These are phyloP conservation scores for Pachliopta kotzebuea DNA, from an alignment of 2,888 invertebrate species.

Conservation along the genomic window DNA sequence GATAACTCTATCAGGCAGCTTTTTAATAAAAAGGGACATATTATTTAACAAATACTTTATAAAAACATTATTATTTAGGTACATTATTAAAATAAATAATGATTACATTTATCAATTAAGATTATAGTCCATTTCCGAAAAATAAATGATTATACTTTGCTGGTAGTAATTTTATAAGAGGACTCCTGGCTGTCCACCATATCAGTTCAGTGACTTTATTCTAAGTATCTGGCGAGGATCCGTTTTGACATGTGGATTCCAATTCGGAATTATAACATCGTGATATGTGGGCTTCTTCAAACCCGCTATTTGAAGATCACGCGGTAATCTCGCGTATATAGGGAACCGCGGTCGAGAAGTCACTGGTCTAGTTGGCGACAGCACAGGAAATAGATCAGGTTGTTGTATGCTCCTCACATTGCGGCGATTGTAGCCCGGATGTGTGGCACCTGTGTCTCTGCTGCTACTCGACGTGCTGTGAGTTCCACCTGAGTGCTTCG, in stretches of 20 bases:
- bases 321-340: conserved; percentile 30
- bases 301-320: conserved; percentile 34
- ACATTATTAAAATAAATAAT: too few species aligned
- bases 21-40: too few species aligned
- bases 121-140: too few species aligned
- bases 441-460: conserved; percentile 42
- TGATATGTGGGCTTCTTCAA: conserved; percentile 42
- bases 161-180: background rate
- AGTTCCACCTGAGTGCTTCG: conserved; percentile 42
- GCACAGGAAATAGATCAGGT: conserved; percentile 20
- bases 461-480: conserved; percentile 37
- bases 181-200: conserved; percentile 3
- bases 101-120: too few species aligned
- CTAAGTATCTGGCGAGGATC: conserved; percentile 45
- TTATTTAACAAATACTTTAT: too few species aligned
- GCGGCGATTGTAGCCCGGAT: conserved; percentile 48
- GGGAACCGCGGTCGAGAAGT: conserved; percentile 42
- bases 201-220: conserved; percentile 34
- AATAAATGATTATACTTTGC: too few species aligned
- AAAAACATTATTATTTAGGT: too few species aligned
- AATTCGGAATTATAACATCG: conserved; percentile 47
- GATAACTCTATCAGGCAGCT: too few species aligned
- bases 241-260: conserved; percentile 47
- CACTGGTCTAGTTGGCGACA: conserved; percentile 40
- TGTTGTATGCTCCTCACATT: conserved; percentile 39